These are phyloP conservation scores for Hydrolagus colliei DNA, from an alignment of 2,797 vertebrate genomes.

Conservation along the genomic window DNA sequence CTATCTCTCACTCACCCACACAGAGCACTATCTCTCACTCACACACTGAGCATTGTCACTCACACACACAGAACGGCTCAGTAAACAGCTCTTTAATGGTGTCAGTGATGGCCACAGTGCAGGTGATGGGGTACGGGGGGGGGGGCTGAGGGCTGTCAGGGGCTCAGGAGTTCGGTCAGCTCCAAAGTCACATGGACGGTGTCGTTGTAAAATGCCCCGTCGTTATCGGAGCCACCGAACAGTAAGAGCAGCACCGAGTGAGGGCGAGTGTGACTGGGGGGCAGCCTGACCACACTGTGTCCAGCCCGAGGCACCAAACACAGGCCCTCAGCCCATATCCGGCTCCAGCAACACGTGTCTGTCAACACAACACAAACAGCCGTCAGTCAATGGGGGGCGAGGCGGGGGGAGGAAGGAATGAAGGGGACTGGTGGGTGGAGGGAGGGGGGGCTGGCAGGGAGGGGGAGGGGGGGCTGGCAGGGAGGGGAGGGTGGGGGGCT, in stretches of 20 bases:
- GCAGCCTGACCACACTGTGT: conserved; percentile 66
- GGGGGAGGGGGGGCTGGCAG: too few relatives aligned
- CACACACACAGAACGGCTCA: too few relatives aligned
- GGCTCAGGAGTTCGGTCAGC: conserved; percentile 41
- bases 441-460: too few relatives aligned
- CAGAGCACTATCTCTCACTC: too few relatives aligned
- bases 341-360: conserved; percentile 72
- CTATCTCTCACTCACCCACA: too few relatives aligned
- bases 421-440: not conserved
- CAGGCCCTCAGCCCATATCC: conserved; percentile 53
- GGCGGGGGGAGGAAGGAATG: not conserved
- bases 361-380: too few relatives aligned
- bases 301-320: conserved; percentile 67
- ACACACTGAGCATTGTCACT: too few relatives aligned
- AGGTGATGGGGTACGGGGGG: too few relatives aligned
- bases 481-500: not conserved
- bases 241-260: conserved; percentile 61
- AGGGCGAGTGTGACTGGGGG: conserved; percentile 33
- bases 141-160: too few relatives aligned
- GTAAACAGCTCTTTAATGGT: too few relatives aligned
- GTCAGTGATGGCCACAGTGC: too few relatives aligned
- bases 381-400: too few relatives aligned
- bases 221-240: conserved; percentile 76
- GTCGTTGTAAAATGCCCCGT: conserved; percentile 69
- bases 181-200: conserved; percentile 49